A percentile compares a stretch with the other conserved stretches of the same genome.
Evolutionary conservation across 2,113 vertebrate genomes (phyloP).

Genomic region (Paraplagusia blochii): DNA sequence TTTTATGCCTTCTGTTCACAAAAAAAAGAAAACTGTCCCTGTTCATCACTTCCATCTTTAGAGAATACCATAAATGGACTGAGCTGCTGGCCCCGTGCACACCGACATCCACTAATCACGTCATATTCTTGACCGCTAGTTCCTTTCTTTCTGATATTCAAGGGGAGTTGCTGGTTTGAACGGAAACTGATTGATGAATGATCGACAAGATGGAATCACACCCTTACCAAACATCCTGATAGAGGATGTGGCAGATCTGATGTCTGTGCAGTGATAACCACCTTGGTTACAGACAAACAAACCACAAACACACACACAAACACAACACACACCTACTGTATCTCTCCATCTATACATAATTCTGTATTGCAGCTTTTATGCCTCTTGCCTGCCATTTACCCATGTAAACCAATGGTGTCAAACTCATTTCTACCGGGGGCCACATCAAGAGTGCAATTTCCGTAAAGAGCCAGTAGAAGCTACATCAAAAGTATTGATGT

Average conservation of each 20-base stretch:
- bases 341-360: no score
- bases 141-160: no score
- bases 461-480: no score
- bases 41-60: constrained; percentile 11
- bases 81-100: constrained; percentile 17
- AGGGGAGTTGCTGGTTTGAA: constrained; percentile 26
- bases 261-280: constrained; percentile 40
- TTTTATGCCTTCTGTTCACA: no score
- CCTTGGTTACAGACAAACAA: constrained; percentile 12
- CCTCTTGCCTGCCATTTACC: no score
- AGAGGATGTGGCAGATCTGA: constrained; percentile 37
- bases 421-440: no score
- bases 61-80: constrained; percentile 61
- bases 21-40: background rate
- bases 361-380: no score
- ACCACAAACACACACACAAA: constrained; percentile 24
- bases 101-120: constrained; percentile 60
- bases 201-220: constrained; percentile 11
- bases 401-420: no score
- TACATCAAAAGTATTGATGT: no score
- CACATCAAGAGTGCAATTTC: no score
- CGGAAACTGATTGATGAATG: constrained; percentile 1
- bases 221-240: background rate
- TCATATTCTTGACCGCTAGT: constrained; percentile 75
- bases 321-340: no score